Base-by-base conservation (phyloP, 30 jellyfish, hydroid and myxozoan species). In the Chrysaora quinquecirrha region DNA sequence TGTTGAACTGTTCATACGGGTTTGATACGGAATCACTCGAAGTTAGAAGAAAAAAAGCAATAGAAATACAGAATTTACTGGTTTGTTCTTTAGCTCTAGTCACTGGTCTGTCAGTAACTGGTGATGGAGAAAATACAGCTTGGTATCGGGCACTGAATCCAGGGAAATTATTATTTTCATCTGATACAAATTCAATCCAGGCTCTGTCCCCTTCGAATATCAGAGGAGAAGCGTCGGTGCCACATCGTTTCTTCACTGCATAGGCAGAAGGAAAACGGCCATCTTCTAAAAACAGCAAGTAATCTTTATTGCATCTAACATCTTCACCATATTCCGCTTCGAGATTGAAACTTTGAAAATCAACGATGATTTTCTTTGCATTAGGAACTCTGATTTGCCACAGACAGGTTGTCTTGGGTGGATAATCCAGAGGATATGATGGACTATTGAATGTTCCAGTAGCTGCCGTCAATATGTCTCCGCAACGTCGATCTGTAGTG, bases 161-260 rank as follows among this genome's bases (percentile, higher is more conserved):
- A 56, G 78, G 79, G 49, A 23, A 66, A 24, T 48, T 83, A 54
- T 60, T 61, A 29, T 34, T 22, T 22, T 48, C 87, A 81, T 92
- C 95, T 0, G 98, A 86, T 19, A 30, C 63, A 48, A 86, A 92
- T 60, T 92, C 96, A 22, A 92, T 76, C 98, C 96, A 91, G 0
- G 96, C 98, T 32, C 65, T 70, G 76, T 91, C 89, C 31, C 95
- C 95, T 25, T 81, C 83, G 61, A 91, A 79, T 2, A 78, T 72
- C 35, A 58, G 66, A 12, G 95, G 90, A 1, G 84, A 19, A 1
- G 48, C 78, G 28, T 78, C 88, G 46, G 66, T 33, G 20, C 96
- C 98, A 46, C 98, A 91, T 25, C 90, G 64, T 58, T 79, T 89
- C 66, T 82, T 71, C n/a, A 72, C 90, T 12, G 86, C 91, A 75